These are phyloP conservation scores for Isoperla grammatica DNA, from an alignment of 2,888 invertebrate genomes.

Conservation along the genomic window DNA sequence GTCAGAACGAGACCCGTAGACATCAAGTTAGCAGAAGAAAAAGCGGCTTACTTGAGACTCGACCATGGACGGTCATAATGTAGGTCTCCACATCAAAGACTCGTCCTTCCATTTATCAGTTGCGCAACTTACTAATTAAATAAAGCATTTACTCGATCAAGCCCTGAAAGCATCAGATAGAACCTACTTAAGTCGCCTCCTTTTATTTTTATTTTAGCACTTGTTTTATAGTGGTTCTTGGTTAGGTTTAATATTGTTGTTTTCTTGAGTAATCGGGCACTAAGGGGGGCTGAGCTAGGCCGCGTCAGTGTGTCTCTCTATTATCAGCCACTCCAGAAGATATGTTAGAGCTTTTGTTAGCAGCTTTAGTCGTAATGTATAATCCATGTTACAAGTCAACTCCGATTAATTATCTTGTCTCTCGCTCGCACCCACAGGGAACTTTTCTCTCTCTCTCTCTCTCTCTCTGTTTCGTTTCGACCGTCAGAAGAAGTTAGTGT, in stretches of 20 bases:
- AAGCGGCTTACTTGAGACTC: too few species aligned
- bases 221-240: too few species aligned
- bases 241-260: constrained; percentile 3
- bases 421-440: not conserved
- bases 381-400: constrained; percentile 26
- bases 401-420: constrained; percentile 25
- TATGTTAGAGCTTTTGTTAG: constrained; percentile 10
- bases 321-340: constrained; percentile 7
- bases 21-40: too few species aligned
- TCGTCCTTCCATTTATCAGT: too few species aligned
- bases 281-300: constrained; percentile 1
- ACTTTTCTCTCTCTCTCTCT: not conserved
- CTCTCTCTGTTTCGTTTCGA: not conserved
- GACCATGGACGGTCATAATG: too few species aligned
- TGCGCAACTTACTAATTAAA: too few species aligned
- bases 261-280: constrained; percentile 11
- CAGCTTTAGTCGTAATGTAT: constrained; percentile 21
- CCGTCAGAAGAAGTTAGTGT: constrained; percentile 1
- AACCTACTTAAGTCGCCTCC: too few species aligned
- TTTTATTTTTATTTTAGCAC: too few species aligned
- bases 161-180: too few species aligned
- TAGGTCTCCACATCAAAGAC: too few species aligned
- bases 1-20: too few species aligned
- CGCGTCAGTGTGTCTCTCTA: not conserved
- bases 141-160: too few species aligned